These are phyloP conservation scores for Cheilosia vernalis DNA, from an alignment of 2,888 invertebrate genomes.

Conservation along the genomic window DNA sequence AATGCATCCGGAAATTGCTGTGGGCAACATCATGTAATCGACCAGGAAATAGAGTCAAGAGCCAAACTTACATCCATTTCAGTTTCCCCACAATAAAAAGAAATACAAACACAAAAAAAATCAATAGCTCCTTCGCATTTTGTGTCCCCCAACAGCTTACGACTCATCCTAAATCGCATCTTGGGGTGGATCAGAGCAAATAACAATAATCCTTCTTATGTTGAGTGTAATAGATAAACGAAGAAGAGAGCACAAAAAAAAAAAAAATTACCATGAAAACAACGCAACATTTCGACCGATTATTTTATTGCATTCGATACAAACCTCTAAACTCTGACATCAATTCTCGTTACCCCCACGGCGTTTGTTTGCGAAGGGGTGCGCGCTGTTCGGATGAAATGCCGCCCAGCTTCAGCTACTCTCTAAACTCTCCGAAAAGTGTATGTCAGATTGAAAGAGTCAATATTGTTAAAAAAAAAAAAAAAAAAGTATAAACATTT, in stretches of 20 bases:
- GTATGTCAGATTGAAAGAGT: conserved; percentile 72
- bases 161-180: conserved; percentile 52
- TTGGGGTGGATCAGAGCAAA: conserved; percentile 63
- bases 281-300: conserved; percentile 63
- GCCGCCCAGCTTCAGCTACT: conserved; percentile 52
- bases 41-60: conserved; percentile 70
- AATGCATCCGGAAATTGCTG: conserved; percentile 71
- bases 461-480: conserved; percentile 63
- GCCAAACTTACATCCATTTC: conserved; percentile 62
- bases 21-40: conserved; percentile 72
- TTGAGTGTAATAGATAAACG: conserved; percentile 69
- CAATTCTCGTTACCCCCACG: conserved; percentile 65
- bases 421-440: conserved; percentile 63
- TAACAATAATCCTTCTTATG: conserved; percentile 72
- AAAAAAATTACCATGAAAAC: conserved; percentile 31
- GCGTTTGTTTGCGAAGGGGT: conserved; percentile 42
- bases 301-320: conserved; percentile 72
- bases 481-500: conserved; percentile 27
- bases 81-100: conserved; percentile 19
- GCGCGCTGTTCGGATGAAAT: conserved; percentile 20
- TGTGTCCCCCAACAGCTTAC: not conserved
- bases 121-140: conserved; percentile 30
- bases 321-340: conserved; percentile 71
- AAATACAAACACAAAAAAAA: not conserved
- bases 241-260: conserved; percentile 16